A percentile compares a stretch with the other conserved stretches of the same genome.
Evolutionary conservation across 2,888 invertebrate genomes (phyloP).

Genomic region (Erebia palarica): DNA sequence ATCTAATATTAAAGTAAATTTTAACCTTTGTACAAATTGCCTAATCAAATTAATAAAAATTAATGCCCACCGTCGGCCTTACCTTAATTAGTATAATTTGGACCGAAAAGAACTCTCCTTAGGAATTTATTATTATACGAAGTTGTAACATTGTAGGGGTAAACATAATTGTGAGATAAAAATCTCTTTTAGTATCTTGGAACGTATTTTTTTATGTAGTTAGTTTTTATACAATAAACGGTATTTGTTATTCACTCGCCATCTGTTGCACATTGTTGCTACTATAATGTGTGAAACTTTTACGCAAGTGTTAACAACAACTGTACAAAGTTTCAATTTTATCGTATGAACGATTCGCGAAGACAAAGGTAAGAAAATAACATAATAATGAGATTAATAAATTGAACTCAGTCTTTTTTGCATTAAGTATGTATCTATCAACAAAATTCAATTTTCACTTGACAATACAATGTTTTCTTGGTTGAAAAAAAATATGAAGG

Average conservation of each 20-base stretch:
- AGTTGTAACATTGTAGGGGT: slow-evolving; percentile 7
- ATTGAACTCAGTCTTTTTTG: background rate
- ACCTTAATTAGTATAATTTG: slow-evolving; percentile 16
- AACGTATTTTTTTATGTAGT: background rate
- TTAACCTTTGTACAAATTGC: slow-evolving; percentile 1
- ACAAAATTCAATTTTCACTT: slow-evolving; percentile 13
- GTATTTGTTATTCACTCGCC: no score
- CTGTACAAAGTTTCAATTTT: no score
- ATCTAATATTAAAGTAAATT: background rate
- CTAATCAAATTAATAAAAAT: slow-evolving; percentile 17
- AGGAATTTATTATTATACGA: slow-evolving; percentile 13
- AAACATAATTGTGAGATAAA: slow-evolving; percentile 9
- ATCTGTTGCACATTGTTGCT: no score
- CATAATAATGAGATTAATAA: no score
- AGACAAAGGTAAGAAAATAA: no score
- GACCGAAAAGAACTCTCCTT: slow-evolving; percentile 11
- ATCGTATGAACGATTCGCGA: no score
- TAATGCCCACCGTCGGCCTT: slow-evolving; percentile 8
- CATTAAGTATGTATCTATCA: no score
- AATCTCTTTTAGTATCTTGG: background rate
- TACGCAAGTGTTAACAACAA: no score
- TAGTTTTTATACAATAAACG: no score
- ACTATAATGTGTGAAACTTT: no score
- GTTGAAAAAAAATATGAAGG: slow-evolving; percentile 22
- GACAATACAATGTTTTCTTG: slow-evolving; percentile 4